Base-by-base conservation (phyloP, 2,113 vertebrate species). In the Colistium nudipinnis region DNA sequence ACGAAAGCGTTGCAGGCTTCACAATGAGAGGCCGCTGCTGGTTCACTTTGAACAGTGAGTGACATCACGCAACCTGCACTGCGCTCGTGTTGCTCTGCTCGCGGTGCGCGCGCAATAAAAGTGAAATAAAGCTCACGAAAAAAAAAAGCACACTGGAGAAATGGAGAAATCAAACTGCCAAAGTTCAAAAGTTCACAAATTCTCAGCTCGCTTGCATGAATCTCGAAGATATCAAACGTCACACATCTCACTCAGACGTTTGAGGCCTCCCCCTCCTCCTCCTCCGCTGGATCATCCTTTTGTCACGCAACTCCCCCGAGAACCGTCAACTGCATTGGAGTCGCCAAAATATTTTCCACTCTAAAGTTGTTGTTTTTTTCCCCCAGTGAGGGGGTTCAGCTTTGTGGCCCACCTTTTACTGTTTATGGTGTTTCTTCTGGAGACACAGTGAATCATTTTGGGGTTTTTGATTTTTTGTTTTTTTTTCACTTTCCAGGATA, bases 261-360 rank as follows among this genome's bases (percentile, higher is more conserved):
- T 36, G 56, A 44, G 51, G 20, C 45, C 14, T 22, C 43, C 8
- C 33, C 51, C 47, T 48, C n/a, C 0, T 57, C 7, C 27, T 45
- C 49, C 33, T 61, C 48, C 25, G 4, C 13, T 63, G 60, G 63
- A 81, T 88, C 85, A 80, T 74, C 74, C 55, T 79, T 82, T 78
- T 75, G 82, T 82, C 82, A 65, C 17, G 65, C 53, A 82, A 56
- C 80, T 82, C 76, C 80, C 62, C 76, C 20, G 38, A 77, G 74
- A 82, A 48, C 13, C 14, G 7, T 81, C 72, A 62, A 44, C 61
- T 65, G 55, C 59, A 20, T 38, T 33, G 7, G 24, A 62, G 72
- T 74, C 73, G 82, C 81, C 62, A 65, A 63, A 30, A 66, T n/a
- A 39, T 74, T 91, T 91, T 88, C 79, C 81, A 70, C 72, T 76